Evolutionary conservation across 2,888 invertebrate species (phyloP).

Genomic region (Barypeithes pellucidus): DNA sequence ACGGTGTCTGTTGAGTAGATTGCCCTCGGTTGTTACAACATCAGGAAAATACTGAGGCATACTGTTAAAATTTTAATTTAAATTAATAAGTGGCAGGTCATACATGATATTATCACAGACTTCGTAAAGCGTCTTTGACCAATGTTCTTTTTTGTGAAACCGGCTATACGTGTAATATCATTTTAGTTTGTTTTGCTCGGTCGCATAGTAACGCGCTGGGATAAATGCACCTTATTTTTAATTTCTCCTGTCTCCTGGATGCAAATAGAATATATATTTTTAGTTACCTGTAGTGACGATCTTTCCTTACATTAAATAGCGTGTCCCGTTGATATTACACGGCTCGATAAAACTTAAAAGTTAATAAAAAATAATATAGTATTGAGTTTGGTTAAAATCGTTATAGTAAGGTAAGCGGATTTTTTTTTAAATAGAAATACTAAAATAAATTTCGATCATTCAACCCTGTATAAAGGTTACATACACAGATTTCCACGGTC

Average conservation of each 20-base stretch:
- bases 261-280: constrained; percentile 66
- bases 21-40: no score
- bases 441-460: no score
- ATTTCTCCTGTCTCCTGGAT: constrained; percentile 60
- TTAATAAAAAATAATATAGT: not conserved
- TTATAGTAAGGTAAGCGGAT: not conserved
- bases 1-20: no score
- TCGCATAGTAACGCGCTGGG: constrained; percentile 52
- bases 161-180: not conserved
- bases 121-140: no score
- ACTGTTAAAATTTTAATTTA: no score
- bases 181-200: constrained; percentile 16
- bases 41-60: no score
- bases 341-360: not conserved
- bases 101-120: no score
- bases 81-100: no score
- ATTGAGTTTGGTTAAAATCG: not conserved
- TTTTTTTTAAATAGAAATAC: no score
- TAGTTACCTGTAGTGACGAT: constrained; percentile 57
- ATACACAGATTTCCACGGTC: no score
- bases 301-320: constrained; percentile 42
- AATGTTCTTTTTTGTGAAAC: not conserved
- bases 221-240: constrained; percentile 67
- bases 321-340: not conserved
- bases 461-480: no score